Percentiles rank a stretch among this genome's conserved stretches.
phyloP scores from a whole-genome alignment of 2,113 vertebrate genomes.

The Epinephelus moara region DNA sequence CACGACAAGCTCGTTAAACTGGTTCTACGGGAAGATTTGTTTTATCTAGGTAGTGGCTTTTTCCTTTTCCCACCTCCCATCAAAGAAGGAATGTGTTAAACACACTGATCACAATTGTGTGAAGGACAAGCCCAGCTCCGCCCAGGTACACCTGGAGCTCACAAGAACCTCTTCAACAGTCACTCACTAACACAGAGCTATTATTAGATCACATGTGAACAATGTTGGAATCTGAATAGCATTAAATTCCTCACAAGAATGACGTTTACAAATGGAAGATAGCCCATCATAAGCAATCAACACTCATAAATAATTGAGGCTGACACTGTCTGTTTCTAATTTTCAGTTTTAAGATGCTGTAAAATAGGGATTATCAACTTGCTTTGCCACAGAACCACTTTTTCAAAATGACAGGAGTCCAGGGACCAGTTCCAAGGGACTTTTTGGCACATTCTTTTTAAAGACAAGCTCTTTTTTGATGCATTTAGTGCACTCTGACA shows the following conservation, averaged over 20 bases:
- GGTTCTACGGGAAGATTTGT: slow-evolving; percentile 58
- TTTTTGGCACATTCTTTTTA: no score
- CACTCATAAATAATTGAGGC: neutral
- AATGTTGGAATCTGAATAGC: neutral
- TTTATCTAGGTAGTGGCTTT: slow-evolving; percentile 28
- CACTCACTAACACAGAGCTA: neutral
- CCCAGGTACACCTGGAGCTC: neutral
- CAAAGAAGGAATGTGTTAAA: slow-evolving; percentile 47
- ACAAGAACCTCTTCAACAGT: neutral
- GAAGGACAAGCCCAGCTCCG: slow-evolving; percentile 39
- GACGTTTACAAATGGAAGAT: neutral
- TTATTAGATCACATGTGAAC: neutral
- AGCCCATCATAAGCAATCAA: neutral
- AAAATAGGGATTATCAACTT: no score
- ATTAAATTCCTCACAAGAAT: neutral
- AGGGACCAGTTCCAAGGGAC: no score
- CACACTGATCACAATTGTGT: slow-evolving; percentile 26
- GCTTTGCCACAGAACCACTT: no score
- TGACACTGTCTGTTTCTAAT: neutral
- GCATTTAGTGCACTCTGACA: no score
- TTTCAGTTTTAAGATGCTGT: neutral
- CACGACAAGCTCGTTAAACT: slow-evolving; percentile 56
- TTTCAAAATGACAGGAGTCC: no score
- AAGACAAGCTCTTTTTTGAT: no score
- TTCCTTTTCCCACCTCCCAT: slow-evolving; percentile 43